A percentile compares a stretch with the other conserved stretches of the same genome.
These are phyloP conservation scores for Austrolebias charrua DNA, from an alignment of 2,797 vertebrate species.

Conservation along the genomic window DNA sequence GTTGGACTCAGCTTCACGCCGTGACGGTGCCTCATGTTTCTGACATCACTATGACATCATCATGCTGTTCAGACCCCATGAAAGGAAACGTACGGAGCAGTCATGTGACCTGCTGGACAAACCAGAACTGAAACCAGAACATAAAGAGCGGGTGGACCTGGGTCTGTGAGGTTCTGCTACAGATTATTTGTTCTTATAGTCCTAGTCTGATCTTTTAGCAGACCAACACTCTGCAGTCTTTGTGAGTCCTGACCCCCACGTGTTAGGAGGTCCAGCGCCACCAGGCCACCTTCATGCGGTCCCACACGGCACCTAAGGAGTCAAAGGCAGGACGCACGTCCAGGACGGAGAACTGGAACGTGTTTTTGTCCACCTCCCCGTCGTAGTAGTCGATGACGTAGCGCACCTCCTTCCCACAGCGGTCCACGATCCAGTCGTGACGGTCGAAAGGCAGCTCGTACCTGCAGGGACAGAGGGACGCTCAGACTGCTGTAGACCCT, in stretches of 20 bases:
- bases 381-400: slow-evolving; percentile 98
- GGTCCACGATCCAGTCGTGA: slow-evolving; percentile 94
- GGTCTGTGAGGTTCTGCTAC: too few species aligned
- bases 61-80: too few species aligned
- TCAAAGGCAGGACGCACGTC: slow-evolving; percentile 94
- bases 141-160: too few species aligned
- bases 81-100: too few species aligned
- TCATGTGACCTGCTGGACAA: too few species aligned
- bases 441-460: slow-evolving; percentile 96
- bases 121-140: too few species aligned
- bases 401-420: slow-evolving; percentile 92
- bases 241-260: slow-evolving; percentile 6
- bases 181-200: too few species aligned
- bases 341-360: slow-evolving; percentile 91
- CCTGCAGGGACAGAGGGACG: slow-evolving; percentile 61
- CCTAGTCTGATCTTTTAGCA: slow-evolving; percentile 4
- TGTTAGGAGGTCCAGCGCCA: slow-evolving; percentile 93
- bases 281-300: slow-evolving; percentile 94
- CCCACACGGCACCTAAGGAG: slow-evolving; percentile 90
- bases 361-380: slow-evolving; percentile 84
- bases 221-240: slow-evolving; percentile 11
- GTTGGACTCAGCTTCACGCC: too few species aligned
- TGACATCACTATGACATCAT: too few species aligned
- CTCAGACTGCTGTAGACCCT: background rate
- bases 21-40: too few species aligned